Conservation (phyloP, 2,113 vertebrate genomes). For the Seriola rivoliana region DNA sequence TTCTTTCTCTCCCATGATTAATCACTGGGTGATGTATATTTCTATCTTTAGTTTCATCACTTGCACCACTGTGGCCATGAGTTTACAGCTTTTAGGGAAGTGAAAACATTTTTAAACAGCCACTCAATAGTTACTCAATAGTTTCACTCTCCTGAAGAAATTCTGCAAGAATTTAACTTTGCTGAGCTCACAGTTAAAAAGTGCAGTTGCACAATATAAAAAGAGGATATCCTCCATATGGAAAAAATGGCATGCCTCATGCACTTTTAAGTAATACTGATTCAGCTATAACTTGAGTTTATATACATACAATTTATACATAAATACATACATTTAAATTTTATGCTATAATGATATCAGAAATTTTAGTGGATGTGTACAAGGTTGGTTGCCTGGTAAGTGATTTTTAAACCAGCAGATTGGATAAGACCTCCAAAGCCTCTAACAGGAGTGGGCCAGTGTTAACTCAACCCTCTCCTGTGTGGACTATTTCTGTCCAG, state of each 20-base stretch:
- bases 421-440: slow-evolving; percentile 18
- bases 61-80: slow-evolving; percentile 23
- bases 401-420: slow-evolving; percentile 40
- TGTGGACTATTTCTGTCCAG: neutral
- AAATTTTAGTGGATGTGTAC: slow-evolving; percentile 3
- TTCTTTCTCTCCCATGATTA: slow-evolving; percentile 44
- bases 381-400: slow-evolving; percentile 8
- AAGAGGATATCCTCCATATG: slow-evolving; percentile 45
- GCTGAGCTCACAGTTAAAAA: slow-evolving; percentile 75
- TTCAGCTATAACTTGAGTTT: no score
- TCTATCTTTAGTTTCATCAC: slow-evolving; percentile 46
- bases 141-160: slow-evolving; percentile 52
- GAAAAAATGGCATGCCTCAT: slow-evolving; percentile 17
- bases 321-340: no score
- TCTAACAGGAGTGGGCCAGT: neutral
- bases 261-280: neutral
- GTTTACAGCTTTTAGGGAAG: slow-evolving; percentile 66
- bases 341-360: neutral
- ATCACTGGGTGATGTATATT: slow-evolving; percentile 15
- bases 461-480: slow-evolving; percentile 10
- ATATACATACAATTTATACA: no score
- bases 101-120: slow-evolving; percentile 73
- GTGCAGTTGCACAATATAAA: slow-evolving; percentile 55
- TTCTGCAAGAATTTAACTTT: slow-evolving; percentile 60
- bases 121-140: slow-evolving; percentile 70